phyloP scores from a whole-genome alignment of 2,797 vertebrate species.

The Myoxocephalus aenaeus region DNA sequence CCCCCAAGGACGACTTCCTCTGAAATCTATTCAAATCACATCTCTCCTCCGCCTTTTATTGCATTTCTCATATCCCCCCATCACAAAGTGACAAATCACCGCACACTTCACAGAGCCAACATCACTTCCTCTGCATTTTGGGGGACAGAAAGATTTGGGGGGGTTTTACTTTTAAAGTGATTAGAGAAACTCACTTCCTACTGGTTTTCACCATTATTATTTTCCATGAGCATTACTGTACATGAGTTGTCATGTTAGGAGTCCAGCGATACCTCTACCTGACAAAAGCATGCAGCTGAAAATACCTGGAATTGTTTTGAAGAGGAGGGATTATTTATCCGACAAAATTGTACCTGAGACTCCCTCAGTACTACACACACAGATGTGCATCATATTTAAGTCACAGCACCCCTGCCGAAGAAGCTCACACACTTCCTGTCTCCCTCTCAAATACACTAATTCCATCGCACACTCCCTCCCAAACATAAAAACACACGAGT shows the following conservation, averaged over 20 bases:
- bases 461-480: constrained; percentile 50
- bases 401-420: constrained; percentile 36
- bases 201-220: constrained; percentile 65
- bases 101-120: constrained; percentile 80
- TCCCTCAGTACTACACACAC: constrained; percentile 8
- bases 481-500: constrained; percentile 63
- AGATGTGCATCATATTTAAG: constrained; percentile 30
- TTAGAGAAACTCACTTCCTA: constrained; percentile 74
- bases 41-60: constrained; percentile 87
- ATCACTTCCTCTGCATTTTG: constrained; percentile 78
- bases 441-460: constrained; percentile 56
- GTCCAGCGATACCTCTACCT: constrained; percentile 34
- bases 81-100: constrained; percentile 89
- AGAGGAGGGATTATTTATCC: constrained; percentile 31
- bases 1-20: constrained; percentile 82
- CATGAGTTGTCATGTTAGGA: constrained; percentile 24
- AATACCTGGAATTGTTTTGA: constrained; percentile 44
- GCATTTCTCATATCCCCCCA: constrained; percentile 86
- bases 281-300: constrained; percentile 32
- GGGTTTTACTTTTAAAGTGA: constrained; percentile 79
- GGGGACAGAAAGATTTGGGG: constrained; percentile 71
- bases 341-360: constrained; percentile 42
- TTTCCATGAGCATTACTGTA: constrained; percentile 58
- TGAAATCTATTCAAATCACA: constrained; percentile 89
- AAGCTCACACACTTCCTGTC: constrained; percentile 42